Conservation (phyloP, 2,888 invertebrate genomes). For the Dynastes tityus region DNA sequence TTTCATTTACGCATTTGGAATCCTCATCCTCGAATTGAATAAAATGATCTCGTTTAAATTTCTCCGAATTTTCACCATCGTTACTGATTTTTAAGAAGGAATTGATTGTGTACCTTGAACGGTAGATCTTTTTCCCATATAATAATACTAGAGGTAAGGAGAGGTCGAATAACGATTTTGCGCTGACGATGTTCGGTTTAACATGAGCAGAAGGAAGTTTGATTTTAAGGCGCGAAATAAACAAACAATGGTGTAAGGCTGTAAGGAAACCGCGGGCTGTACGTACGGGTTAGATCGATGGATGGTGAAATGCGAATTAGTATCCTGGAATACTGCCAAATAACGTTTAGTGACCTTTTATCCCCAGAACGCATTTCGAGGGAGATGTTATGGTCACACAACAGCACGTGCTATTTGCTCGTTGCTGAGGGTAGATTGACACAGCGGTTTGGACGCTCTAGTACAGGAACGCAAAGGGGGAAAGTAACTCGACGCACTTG, state of each 20-base stretch:
- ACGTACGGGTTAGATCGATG: slow-evolving; percentile 27
- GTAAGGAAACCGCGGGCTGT: background rate
- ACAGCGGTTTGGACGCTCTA: slow-evolving; percentile 50
- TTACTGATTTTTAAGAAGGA: too few relatives aligned
- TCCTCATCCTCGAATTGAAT: background rate
- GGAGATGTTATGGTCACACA: slow-evolving; percentile 42
- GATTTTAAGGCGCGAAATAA: slow-evolving; percentile 31
- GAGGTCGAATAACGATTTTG: too few relatives aligned
- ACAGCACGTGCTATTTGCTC: slow-evolving; percentile 55
- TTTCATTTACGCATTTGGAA: slow-evolving; percentile 9
- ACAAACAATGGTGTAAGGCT: slow-evolving; percentile 45
- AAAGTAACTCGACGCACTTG: slow-evolving; percentile 69
- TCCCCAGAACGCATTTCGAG: slow-evolving; percentile 40
- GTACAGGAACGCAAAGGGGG: slow-evolving; percentile 58
- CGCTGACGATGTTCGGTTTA: too few relatives aligned
- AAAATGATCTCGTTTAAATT: background rate
- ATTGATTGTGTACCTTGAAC: too few relatives aligned
- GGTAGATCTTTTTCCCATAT: too few relatives aligned
- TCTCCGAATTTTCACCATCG: background rate
- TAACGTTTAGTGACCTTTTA: slow-evolving; percentile 51
- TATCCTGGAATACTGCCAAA: slow-evolving; percentile 51
- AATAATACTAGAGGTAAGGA: too few relatives aligned
- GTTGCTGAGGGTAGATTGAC: slow-evolving; percentile 57
- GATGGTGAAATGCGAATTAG: slow-evolving; percentile 45
- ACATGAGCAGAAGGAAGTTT: too few relatives aligned